phyloP scores from a whole-genome alignment of 2,113 vertebrate genomes.

The Oreocharis arfaki region DNA sequence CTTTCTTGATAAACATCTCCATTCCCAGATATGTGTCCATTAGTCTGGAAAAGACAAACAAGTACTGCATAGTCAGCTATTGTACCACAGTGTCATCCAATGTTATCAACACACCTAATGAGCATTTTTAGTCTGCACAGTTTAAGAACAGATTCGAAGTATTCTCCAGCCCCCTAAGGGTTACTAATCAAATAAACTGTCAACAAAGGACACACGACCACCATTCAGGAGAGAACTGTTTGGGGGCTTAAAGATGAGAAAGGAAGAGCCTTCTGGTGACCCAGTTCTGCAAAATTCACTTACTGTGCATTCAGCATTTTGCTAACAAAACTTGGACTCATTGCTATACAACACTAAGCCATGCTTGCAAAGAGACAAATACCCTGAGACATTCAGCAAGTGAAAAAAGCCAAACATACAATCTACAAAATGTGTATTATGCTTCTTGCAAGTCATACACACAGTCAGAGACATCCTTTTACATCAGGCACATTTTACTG shows the following conservation, averaged over 20 bases:
- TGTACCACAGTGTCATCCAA: background rate
- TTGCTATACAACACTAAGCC: background rate
- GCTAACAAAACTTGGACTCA: background rate
- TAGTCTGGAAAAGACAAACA: conserved; percentile 78
- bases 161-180: background rate
- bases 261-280: conserved; percentile 7
- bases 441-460: conserved; percentile 2
- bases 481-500: background rate
- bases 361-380: background rate
- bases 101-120: background rate
- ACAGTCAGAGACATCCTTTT: background rate
- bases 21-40: conserved; percentile 86
- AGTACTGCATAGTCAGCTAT: background rate
- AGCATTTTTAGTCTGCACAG: background rate
- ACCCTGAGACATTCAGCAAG: background rate
- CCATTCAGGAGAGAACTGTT: background rate
- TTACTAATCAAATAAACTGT: background rate
- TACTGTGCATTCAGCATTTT: conserved; percentile 16
- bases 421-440: background rate
- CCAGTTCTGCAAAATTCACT: conserved; percentile 6
- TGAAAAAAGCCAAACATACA: background rate
- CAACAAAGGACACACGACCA: background rate
- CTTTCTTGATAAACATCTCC: conserved; percentile 94
- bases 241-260: background rate
- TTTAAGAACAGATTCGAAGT: background rate